Evolutionary conservation across 2,797 vertebrate genomes (phyloP), one percentile per base, ranked within the genome.

Genomic region (Sebastes ruberrimus): DNA sequence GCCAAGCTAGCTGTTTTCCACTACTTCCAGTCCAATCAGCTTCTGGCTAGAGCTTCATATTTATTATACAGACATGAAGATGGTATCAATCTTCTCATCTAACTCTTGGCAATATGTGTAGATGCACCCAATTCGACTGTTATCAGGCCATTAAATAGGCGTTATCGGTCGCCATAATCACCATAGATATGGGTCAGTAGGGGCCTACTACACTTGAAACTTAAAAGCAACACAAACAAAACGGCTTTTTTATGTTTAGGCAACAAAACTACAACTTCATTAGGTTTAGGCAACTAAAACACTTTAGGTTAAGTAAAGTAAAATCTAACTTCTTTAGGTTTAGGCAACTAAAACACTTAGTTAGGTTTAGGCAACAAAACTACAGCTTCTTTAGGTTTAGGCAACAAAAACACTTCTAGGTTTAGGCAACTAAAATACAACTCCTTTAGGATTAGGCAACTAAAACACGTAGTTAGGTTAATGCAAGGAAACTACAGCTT

Each of bases 401-500:
- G 38, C 38, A 38, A 38, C 38, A 4, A 16, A 42, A 38, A 38
- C 11, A 38, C 35, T 11, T 30, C 1, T 33, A 35, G 35, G 35
- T 13, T 38, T 0, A 38, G 35, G 2, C 2, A 38, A 38, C 3
- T 13, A 16, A 46, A 46, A 16, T 14, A 14, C 13, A 38, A 0
- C 35, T 42, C 2, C 5, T 42, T 42, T 6, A 14, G 14, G 38
- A 3, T 7, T 42, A 42, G 38, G 42, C 16, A 46, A 7, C 42
- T 35, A 46, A 46, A 46, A 46, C 14, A 46, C 38, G 1, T 35
- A 1, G 30, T 2, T 35, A 35, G 35, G 35, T 35, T 13, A 0
- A 35, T 11, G 11, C 4, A 35, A 35, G 0, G 0, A 0, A 35
- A 35, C 1, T 14, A 38, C 35, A 38, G 0, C 35, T 38, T 38